These are phyloP conservation scores for Tauraco erythrolophus DNA, from an alignment of 2,113 vertebrate species.

Conservation along the genomic window DNA sequence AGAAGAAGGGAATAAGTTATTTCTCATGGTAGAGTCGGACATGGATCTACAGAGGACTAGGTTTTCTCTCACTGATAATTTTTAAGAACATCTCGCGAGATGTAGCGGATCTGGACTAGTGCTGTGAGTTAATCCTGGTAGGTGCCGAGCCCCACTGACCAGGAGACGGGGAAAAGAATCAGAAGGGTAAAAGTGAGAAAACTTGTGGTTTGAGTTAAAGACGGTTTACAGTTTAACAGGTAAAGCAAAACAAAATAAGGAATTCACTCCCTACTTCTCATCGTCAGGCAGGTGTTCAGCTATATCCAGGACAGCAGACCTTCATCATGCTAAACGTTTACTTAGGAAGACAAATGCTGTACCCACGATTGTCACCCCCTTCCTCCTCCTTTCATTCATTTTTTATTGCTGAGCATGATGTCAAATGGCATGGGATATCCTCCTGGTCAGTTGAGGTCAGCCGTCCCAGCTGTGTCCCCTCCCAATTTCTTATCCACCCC, in stretches of 20 bases:
- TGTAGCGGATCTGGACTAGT: neutral
- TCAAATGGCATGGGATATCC: no score
- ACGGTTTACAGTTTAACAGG: neutral
- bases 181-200: neutral
- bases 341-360: neutral
- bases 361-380: accelerated
- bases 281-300: neutral
- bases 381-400: neutral
- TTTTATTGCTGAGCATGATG: no score
- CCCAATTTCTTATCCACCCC: no score
- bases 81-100: neutral
- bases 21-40: neutral
- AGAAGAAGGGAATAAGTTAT: neutral
- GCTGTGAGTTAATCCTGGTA: neutral
- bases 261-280: neutral
- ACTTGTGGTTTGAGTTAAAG: neutral
- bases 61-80: neutral
- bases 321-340: neutral
- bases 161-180: neutral
- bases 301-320: neutral
- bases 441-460: no score
- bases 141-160: neutral
- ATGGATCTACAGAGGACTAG: neutral
- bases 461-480: no score
- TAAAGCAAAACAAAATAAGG: neutral